phyloP scores from a whole-genome alignment of 30 jellyfish, hydroid and myxozoan genomes.

The Chrysaora quinquecirrha region DNA sequence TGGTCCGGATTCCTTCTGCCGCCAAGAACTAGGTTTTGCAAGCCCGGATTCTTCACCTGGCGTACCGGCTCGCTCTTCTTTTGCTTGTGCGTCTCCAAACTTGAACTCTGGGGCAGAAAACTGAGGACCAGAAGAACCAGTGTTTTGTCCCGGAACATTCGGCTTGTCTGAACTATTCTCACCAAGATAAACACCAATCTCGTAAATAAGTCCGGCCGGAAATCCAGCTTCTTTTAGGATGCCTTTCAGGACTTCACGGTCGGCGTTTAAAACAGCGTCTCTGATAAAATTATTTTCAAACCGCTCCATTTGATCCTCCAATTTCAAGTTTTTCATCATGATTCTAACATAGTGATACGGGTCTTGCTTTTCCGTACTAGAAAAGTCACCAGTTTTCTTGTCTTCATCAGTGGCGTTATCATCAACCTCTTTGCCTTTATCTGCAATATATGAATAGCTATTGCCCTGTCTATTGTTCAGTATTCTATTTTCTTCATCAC shows the following conservation, averaged over 20 bases:
- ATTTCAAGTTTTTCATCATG: slow-evolving; percentile 29
- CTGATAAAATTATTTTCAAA: slow-evolving; percentile 48
- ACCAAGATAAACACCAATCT: slow-evolving; percentile 20
- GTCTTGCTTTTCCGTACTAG: background rate
- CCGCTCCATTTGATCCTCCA: slow-evolving; percentile 41
- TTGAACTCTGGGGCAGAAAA: background rate
- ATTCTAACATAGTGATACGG: slow-evolving; percentile 6
- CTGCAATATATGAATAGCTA: background rate
- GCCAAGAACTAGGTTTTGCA: background rate
- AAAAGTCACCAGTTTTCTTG: background rate
- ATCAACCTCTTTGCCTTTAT: background rate
- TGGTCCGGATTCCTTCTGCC: background rate
- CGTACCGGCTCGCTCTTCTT: background rate
- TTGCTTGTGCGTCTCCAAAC: background rate
- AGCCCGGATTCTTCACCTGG: no score
- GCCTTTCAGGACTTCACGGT: slow-evolving; percentile 5
- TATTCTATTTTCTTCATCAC: background rate
- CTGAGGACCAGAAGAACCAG: background rate
- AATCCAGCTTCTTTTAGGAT: slow-evolving; percentile 48
- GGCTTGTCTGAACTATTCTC: background rate
- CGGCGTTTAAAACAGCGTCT: slow-evolving; percentile 48
- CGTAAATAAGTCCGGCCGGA: slow-evolving; percentile 58
- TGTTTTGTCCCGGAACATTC: background rate
- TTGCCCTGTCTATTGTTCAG: background rate
- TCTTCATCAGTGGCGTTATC: background rate